Conservation (phyloP, 2,888 invertebrate species). For the Mamestra brassicae region DNA sequence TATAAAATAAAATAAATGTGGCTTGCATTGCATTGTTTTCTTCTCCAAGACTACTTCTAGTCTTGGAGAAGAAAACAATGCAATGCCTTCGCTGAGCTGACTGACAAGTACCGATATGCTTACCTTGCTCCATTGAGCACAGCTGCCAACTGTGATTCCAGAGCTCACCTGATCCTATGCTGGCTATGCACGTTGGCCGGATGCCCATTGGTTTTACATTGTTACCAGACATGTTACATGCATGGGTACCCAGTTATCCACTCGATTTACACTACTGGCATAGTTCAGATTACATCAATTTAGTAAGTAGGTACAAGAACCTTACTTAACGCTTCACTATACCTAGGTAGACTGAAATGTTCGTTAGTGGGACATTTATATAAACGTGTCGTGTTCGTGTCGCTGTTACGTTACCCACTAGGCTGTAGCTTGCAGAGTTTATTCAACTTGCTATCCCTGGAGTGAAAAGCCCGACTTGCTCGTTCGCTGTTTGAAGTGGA, state of each 20-base stretch:
- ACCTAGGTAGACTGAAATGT: slow-evolving; percentile 45
- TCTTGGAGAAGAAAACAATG: too few relatives aligned
- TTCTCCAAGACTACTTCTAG: neutral
- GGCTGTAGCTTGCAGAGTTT: slow-evolving; percentile 72
- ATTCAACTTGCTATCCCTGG: slow-evolving; percentile 76
- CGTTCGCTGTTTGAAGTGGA: slow-evolving; percentile 81
- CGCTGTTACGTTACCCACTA: slow-evolving; percentile 50
- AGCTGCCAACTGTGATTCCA: slow-evolving; percentile 65
- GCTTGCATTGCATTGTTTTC: neutral
- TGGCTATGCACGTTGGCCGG: slow-evolving; percentile 58
- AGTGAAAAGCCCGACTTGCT: slow-evolving; percentile 71
- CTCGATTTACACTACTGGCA: neutral
- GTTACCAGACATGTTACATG: slow-evolving; percentile 7
- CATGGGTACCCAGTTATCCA: neutral
- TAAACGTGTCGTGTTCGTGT: slow-evolving; percentile 56
- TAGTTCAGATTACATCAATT: neutral
- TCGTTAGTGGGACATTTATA: slow-evolving; percentile 55
- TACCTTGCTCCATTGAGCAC: slow-evolving; percentile 47
- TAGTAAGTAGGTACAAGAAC: neutral
- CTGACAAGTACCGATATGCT: slow-evolving; percentile 30
- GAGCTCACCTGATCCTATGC: slow-evolving; percentile 63
- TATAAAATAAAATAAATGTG: neutral
- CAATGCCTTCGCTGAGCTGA: neutral
- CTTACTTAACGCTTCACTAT: slow-evolving; percentile 23
- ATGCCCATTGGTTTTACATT: slow-evolving; percentile 54